Evolutionary conservation across 2,113 vertebrate species (phyloP), one percentile per base, ranked within the genome.

Genomic region (Myiozetetes cayanensis): DNA sequence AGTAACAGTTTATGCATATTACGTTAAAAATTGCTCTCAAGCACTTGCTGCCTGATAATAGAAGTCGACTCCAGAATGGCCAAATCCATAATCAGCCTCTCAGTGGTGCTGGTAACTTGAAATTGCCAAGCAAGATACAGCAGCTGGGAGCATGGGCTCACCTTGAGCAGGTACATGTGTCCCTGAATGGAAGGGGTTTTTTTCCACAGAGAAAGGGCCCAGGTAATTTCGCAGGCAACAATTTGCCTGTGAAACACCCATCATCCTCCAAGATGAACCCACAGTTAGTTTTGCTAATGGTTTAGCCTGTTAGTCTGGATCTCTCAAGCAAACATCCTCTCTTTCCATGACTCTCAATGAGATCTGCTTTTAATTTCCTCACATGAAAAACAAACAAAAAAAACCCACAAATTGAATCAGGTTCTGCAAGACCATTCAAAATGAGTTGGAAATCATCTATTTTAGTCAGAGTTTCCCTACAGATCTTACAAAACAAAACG

Each of bases 151-250:
- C 13, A 46, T 8, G 10, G 18, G 30, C 30, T 14, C 28, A 44
- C 13, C 39, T 1, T 1, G 6, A 71, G 25, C 28, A 75, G 20
- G 12, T 30, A 46, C 2, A 11, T 0, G 0, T 2, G 2, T 46
- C 66, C 27, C 75, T 19, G 8, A 62, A 18, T 4, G 1, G 7
- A 37, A 15, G 17, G 12, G 1, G 3, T 17, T 53, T 18, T 4
- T 37, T 4, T n/a, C 23, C 3, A 1, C 27, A 31, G 46, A 47
- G 30, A 21, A 55, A 30, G 35, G 14, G 39, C 41, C 24, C 23
- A 22, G 13, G 31, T 37, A 28, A 14, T 47, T 23, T n/a, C 41
- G 66, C 37, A 78, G 20, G 16, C 30, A 82, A 56, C 9, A 10
- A 0, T 17, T 14, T 41, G 43, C 44, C 52, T 56, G 13, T 61